Evolutionary conservation across 2,113 vertebrate genomes (phyloP).

Genomic region (Megaleporinus macrocephalus): DNA sequence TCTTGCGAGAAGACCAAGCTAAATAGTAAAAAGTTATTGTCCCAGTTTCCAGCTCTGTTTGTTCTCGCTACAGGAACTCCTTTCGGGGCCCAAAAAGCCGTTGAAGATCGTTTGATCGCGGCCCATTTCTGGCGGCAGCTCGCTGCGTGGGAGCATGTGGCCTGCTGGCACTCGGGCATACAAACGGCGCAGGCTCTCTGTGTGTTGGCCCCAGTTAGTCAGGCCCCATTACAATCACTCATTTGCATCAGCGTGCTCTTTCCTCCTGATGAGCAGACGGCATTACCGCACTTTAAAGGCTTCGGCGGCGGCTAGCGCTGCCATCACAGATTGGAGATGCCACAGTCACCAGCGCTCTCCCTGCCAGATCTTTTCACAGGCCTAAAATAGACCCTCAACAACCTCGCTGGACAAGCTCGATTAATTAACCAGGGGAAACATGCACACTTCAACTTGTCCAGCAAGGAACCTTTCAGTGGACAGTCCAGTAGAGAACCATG

Average conservation of each 20-base stretch:
- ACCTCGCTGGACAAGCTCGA: neutral
- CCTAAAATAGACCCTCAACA: conserved; percentile 33
- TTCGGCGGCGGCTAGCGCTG: neutral
- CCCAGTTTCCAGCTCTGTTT: conserved; percentile 33
- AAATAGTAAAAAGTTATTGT: conserved; percentile 46
- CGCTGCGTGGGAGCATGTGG: conserved; percentile 8
- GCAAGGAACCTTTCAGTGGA: neutral
- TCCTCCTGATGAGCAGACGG: conserved; percentile 45
- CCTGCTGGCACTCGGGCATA: conserved; percentile 18
- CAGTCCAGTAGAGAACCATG: too few relatives aligned
- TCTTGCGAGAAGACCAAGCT: conserved; percentile 30
- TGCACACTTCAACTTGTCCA: neutral
- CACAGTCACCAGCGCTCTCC: conserved; percentile 3
- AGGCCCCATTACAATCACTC: conserved; percentile 56
- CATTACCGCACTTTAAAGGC: conserved; percentile 45
- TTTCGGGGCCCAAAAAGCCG: conserved; percentile 24
- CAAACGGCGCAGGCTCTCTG: conserved; percentile 32
- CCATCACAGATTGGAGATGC: conserved; percentile 12
- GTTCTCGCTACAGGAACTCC: conserved; percentile 3
- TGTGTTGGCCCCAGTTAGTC: conserved; percentile 35
- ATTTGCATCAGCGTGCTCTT: conserved; percentile 30
- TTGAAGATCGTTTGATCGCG: conserved; percentile 41
- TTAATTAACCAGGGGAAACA: conserved; percentile 18
- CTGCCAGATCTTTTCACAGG: conserved; percentile 32
- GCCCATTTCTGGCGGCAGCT: conserved; percentile 22